These are phyloP conservation scores for Heterotis niloticus DNA, from an alignment of 2,113 vertebrate genomes.

Conservation along the genomic window DNA sequence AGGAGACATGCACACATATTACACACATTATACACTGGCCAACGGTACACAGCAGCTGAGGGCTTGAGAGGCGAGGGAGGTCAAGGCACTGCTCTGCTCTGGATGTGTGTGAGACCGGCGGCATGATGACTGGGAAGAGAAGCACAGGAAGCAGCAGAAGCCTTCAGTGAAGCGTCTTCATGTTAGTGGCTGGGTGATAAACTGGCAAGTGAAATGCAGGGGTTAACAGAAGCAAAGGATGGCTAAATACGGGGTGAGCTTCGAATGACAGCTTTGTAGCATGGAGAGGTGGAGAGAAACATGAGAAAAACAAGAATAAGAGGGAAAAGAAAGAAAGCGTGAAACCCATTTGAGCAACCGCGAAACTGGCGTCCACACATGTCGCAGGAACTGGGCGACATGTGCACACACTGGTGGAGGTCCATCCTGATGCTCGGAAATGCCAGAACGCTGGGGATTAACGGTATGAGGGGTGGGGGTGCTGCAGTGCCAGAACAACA, in stretches of 20 bases:
- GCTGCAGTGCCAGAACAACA: constrained; percentile 53
- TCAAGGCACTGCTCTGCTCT: constrained; percentile 4
- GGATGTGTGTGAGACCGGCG: background rate
- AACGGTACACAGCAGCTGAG: background rate
- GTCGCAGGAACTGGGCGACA: no score
- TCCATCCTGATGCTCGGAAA: background rate
- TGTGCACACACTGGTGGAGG: background rate
- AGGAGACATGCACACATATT: constrained; percentile 30
- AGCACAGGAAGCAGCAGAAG: background rate
- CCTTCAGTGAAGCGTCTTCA: background rate
- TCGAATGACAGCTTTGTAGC: no score
- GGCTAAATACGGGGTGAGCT: background rate
- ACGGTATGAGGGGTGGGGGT: background rate
- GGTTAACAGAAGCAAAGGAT: background rate
- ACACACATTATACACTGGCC: background rate
- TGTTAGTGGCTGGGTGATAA: background rate
- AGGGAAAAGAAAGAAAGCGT: background rate
- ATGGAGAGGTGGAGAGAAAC: no score
- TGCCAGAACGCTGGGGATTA: background rate
- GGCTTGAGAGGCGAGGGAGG: background rate
- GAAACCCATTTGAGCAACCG: background rate
- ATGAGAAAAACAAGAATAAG: background rate
- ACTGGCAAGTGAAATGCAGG: background rate
- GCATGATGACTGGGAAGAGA: background rate
- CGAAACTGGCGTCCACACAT: no score